Evolutionary conservation across 2,113 vertebrate genomes (phyloP).

Genomic region (Opisthocomus hoazin): DNA sequence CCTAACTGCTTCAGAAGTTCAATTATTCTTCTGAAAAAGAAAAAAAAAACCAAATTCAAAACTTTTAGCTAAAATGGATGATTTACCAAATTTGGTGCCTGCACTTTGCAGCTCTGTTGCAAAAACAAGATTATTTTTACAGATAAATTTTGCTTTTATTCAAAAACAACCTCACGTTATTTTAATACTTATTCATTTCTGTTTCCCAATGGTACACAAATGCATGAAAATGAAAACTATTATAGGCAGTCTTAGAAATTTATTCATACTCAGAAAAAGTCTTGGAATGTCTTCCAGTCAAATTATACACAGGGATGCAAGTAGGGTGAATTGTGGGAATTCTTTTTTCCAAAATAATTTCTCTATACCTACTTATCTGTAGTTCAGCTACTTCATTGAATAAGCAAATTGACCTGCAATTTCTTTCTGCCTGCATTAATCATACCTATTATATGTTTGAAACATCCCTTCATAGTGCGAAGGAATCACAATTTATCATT

Average conservation of each 20-base stretch:
- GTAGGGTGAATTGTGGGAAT: not conserved
- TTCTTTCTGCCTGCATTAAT: not conserved
- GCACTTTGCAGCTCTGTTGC: not conserved
- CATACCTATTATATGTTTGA: not conserved
- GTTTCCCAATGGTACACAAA: not conserved
- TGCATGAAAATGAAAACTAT: not conserved
- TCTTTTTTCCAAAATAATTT: not conserved
- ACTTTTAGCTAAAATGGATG: not conserved
- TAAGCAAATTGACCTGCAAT: not conserved
- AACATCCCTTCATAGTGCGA: not conserved
- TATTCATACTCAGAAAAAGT: not conserved
- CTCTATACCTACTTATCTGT: not conserved
- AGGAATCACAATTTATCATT: not conserved
- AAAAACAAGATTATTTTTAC: not conserved
- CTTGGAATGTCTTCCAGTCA: not conserved
- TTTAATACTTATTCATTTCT: not conserved
- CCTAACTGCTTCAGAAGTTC: not conserved
- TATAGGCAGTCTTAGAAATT: not conserved
- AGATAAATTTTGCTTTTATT: not conserved
- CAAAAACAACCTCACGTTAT: not conserved
- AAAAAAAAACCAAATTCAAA: not conserved
- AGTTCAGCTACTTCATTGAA: not conserved
- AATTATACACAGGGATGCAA: not conserved
- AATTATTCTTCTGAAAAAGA: not conserved
- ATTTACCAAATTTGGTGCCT: not conserved